Base-by-base conservation (phyloP, 2,797 vertebrate genomes). In the Meda fulgida region DNA sequence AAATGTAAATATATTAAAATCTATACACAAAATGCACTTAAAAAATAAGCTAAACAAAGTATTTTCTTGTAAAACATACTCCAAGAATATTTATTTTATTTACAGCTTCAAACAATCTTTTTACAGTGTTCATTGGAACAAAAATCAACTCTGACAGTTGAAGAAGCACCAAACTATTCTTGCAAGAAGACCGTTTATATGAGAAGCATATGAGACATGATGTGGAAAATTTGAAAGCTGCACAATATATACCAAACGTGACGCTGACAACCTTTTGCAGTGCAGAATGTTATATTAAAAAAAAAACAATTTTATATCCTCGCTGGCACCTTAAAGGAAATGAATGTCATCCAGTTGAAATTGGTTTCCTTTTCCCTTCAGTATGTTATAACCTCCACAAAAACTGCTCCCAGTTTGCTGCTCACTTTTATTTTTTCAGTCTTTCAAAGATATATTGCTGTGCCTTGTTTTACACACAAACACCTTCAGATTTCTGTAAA, bases 291-390 rank as follows among this genome's bases (percentile, higher is more conserved):
- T 40, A 55, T 40, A 84, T 77, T 69, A 55, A 84, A 55, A 84
- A 55, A 84, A 55, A 84, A 77, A 55, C 60, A 23, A 84, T 70
- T 84, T 69, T 70, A 78, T 78, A 58, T 55, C 88, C 76, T 86
- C 81, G 34, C 89, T 89, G 84, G 83, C 89, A 90, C 66, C 89
- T 88, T 84, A 90, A 88, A 92, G 90, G 91, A 94, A 93, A 92
- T 92, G 60, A 92, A 92, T 89, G 82, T 88, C 89, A 90, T 89
- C 78, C 90, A 87, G 84, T 78, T 89, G 84, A 90, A 92, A 90
- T 86, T 85, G 87, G 53, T 70, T 89, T 86, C 80, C 80, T 89
- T 89, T 86, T 84, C 89, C 81, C 72, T 75, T 87, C 85, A 79
- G 67, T 81, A 67, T 48, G n/a, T 80, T 86, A 53, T 87, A 90